Conservation (phyloP, 2,113 vertebrate genomes). For the Cyanoderma ruficeps region DNA sequence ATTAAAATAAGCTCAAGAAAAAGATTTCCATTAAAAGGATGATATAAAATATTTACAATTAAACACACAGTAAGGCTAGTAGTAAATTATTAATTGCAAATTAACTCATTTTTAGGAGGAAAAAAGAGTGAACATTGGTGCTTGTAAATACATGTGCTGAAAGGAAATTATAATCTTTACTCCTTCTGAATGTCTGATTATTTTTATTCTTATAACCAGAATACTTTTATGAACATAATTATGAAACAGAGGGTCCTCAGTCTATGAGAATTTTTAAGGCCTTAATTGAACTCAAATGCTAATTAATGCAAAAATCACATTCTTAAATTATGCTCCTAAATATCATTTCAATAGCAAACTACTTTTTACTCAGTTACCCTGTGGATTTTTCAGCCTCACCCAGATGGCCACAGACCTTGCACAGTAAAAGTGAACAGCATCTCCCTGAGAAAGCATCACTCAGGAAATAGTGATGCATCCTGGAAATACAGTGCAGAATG, state of each 20-base stretch:
- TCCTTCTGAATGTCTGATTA: neutral
- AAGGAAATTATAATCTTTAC: neutral
- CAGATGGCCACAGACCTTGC: neutral
- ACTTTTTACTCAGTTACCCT: neutral
- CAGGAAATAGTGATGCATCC: neutral
- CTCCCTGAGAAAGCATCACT: neutral
- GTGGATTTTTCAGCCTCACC: neutral
- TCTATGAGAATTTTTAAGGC: neutral
- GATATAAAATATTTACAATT: slow-evolving; percentile 20
- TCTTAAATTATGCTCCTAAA: neutral
- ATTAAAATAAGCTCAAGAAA: neutral
- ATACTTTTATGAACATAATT: neutral
- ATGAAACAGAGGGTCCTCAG: neutral
- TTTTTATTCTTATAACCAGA: neutral
- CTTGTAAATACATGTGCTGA: neutral
- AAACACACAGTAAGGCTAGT: neutral
- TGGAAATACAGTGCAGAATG: neutral
- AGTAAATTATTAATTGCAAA: slow-evolving; percentile 19
- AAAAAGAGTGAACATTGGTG: neutral
- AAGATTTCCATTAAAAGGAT: neutral
- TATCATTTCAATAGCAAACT: neutral
- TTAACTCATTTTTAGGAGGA: neutral
- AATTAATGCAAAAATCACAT: neutral
- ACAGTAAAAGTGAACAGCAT: neutral
- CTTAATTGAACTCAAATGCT: neutral